A percentile compares a stretch with the other conserved stretches of the same genome.
Evolutionary conservation across 2,113 vertebrate species (phyloP).

Genomic region (Chamaetylas fuelleborni): DNA sequence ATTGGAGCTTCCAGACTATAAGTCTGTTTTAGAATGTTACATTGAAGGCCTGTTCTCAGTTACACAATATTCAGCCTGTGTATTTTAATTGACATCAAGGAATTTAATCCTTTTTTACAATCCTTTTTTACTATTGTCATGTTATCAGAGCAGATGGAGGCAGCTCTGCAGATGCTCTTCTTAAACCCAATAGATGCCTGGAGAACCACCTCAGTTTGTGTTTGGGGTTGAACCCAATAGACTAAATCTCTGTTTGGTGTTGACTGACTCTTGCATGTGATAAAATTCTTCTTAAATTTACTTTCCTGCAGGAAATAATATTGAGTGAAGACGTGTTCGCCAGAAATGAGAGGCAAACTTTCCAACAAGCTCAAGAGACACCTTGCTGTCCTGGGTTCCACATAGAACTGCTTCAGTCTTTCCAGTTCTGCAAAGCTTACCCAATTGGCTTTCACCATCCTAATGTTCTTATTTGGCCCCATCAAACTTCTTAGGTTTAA

Average conservation of each 20-base stretch:
- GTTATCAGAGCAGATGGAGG: background rate
- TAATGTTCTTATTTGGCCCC: background rate
- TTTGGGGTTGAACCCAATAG: background rate
- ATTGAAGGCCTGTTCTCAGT: background rate
- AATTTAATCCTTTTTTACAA: background rate
- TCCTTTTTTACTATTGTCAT: accelerated
- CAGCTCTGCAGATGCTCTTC: background rate
- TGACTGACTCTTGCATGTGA: background rate
- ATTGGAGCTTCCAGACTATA: background rate
- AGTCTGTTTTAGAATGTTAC: background rate
- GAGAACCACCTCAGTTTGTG: background rate
- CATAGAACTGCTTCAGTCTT: background rate
- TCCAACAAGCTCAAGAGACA: background rate
- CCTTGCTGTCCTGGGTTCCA: background rate
- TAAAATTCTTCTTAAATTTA: background rate
- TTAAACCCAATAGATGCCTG: background rate
- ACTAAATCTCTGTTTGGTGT: background rate
- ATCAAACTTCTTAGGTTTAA: background rate
- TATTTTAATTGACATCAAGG: background rate
- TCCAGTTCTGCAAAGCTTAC: background rate
- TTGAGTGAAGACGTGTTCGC: background rate
- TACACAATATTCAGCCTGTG: background rate
- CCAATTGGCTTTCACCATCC: background rate
- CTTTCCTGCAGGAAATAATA: background rate
- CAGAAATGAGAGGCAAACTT: background rate